Conservation (phyloP, 2,797 vertebrate species). For the Tenualosa ilisha region DNA sequence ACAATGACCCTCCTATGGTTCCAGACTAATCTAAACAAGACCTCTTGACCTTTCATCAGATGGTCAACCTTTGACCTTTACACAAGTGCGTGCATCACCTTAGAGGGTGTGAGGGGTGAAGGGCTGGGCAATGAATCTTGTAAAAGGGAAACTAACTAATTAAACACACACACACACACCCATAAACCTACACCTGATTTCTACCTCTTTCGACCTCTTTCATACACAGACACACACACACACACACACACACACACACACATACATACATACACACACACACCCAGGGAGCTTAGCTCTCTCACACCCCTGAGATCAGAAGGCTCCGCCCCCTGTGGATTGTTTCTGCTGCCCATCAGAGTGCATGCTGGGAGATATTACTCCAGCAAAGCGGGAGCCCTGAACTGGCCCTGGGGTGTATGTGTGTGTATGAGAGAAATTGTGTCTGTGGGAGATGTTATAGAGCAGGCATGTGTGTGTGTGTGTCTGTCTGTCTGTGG, state of each 20-base stretch:
- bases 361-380: conserved; percentile 11
- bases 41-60: background rate
- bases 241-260: background rate
- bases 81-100: background rate
- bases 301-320: conserved; percentile 9
- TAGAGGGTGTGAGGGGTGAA: background rate
- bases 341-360: background rate
- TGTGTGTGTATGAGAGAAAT: conserved; percentile 12
- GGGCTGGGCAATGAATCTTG: too few relatives aligned
- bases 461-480: background rate
- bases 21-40: conserved; percentile 27
- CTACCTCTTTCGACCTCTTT: too few relatives aligned
- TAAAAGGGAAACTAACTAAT: too few relatives aligned
- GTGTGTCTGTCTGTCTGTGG: background rate
- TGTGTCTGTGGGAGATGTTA: background rate
- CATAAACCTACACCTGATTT: too few relatives aligned
- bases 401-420: background rate
- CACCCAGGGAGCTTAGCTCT: background rate
- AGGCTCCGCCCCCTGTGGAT: background rate
- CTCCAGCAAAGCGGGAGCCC: background rate
- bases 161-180: background rate
- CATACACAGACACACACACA: background rate
- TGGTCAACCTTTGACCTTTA: background rate
- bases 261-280: background rate
- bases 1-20: conserved; percentile 23